Evolutionary conservation across 2,113 vertebrate genomes (phyloP).

Genomic region (Nanger granti): DNA sequence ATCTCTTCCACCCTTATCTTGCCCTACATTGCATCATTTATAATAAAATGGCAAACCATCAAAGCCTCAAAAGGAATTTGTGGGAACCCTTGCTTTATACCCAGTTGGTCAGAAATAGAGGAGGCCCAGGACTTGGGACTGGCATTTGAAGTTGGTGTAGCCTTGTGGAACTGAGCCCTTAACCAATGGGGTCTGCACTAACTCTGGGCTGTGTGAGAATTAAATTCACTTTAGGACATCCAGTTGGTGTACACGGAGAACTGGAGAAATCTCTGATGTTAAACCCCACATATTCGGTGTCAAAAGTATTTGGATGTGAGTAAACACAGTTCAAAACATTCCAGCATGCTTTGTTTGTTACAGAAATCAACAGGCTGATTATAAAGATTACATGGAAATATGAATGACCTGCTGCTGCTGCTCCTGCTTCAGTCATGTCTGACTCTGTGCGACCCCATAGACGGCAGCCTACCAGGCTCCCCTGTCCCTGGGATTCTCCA

Average conservation of each 20-base stretch:
- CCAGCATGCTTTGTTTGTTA: not conserved
- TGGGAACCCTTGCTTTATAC: not conserved
- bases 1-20: not conserved
- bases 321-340: not conserved
- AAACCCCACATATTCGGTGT: not conserved
- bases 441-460: too few relatives aligned
- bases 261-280: not conserved
- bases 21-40: not conserved
- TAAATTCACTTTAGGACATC: not conserved
- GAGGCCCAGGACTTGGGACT: not conserved
- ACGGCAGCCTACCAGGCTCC: too few relatives aligned
- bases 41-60: not conserved
- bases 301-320: not conserved
- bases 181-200: not conserved
- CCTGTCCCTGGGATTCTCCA: too few relatives aligned
- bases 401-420: too few relatives aligned
- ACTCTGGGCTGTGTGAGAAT: not conserved
- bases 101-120: not conserved
- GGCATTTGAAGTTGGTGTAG: not conserved
- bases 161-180: not conserved
- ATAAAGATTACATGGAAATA: not conserved
- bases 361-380: not conserved
- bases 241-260: not conserved
- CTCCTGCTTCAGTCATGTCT: too few relatives aligned
- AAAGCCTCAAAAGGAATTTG: not conserved